Conservation (phyloP, 1,140 invertebrate species). For the Lanistes nyassanus region DNA sequence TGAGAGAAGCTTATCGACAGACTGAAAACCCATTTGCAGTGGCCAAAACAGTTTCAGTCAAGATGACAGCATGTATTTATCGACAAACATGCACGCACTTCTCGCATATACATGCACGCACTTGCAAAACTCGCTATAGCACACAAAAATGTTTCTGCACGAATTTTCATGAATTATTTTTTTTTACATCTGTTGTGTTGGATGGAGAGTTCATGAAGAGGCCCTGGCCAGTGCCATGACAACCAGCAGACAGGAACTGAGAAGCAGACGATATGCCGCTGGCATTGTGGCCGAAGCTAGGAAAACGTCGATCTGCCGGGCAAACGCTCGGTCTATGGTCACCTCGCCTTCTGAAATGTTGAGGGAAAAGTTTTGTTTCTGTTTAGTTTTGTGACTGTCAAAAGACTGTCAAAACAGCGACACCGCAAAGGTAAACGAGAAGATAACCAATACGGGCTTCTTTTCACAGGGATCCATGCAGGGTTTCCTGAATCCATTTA, state of each 20-base stretch:
- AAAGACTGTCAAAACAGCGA: background rate
- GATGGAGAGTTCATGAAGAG: background rate
- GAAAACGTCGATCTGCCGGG: conserved; percentile 23
- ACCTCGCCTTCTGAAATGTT: conserved; percentile 16
- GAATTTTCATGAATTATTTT: too few relatives aligned
- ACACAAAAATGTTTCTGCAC: background rate
- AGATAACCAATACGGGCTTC: background rate
- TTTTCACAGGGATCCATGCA: too few relatives aligned
- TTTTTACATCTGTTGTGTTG: too few relatives aligned
- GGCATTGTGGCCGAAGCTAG: conserved; percentile 8
- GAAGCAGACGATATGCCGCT: background rate
- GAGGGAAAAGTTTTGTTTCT: background rate
- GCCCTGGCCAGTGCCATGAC: background rate
- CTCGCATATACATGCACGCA: background rate
- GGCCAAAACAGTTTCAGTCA: too few relatives aligned
- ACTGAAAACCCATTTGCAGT: too few relatives aligned
- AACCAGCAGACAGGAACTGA: background rate
- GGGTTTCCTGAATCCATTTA: too few relatives aligned
- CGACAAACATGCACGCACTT: background rate
- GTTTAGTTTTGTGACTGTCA: background rate
- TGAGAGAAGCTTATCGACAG: too few relatives aligned
- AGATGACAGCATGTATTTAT: too few relatives aligned
- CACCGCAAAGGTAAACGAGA: background rate
- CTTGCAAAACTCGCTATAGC: background rate
- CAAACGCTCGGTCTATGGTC: conserved; percentile 11